These are phyloP conservation scores for Trididemnum clinides DNA, from an alignment of 23 tunicate genomes.

Conservation along the genomic window DNA sequence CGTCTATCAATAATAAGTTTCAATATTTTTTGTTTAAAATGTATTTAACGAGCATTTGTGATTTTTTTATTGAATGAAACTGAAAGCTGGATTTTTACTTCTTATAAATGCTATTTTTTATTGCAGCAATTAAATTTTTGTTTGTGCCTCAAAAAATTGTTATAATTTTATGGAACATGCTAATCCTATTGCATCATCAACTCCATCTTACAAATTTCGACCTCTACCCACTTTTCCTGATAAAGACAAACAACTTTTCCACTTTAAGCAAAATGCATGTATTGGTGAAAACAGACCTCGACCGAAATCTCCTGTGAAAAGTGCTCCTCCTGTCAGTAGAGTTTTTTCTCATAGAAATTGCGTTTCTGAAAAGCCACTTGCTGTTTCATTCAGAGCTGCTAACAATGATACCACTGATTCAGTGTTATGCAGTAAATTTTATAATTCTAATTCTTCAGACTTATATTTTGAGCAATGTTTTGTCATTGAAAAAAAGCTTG, in stretches of 20 bases:
- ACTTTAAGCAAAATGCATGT: slow-evolving; percentile 33
- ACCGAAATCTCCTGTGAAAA: slow-evolving; percentile 75
- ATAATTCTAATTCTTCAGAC: slow-evolving; percentile 69
- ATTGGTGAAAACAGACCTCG: slow-evolving; percentile 6
- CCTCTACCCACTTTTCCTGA: slow-evolving; percentile 43
- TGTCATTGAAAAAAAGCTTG: slow-evolving; percentile 72
- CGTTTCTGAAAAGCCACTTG: slow-evolving; percentile 80
- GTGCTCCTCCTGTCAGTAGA: slow-evolving; percentile 87
- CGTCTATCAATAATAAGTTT: no score
- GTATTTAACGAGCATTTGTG: no score
- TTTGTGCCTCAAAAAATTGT: no score
- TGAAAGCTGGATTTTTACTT: no score
- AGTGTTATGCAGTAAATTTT: slow-evolving; percentile 57
- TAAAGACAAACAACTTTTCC: slow-evolving; percentile 24
- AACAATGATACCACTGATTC: slow-evolving; percentile 41
- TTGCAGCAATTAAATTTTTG: no score
- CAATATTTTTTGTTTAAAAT: no score
- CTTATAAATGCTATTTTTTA: no score
- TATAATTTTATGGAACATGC: background rate
- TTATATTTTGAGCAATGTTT: slow-evolving; percentile 90
- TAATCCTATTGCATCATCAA: slow-evolving; percentile 49
- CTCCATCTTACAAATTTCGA: slow-evolving; percentile 39
- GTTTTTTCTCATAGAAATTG: slow-evolving; percentile 70
- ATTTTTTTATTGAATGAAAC: no score
- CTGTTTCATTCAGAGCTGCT: slow-evolving; percentile 64